Conservation (phyloP, 2,113 vertebrate genomes). For the Oreochromis niloticus region DNA sequence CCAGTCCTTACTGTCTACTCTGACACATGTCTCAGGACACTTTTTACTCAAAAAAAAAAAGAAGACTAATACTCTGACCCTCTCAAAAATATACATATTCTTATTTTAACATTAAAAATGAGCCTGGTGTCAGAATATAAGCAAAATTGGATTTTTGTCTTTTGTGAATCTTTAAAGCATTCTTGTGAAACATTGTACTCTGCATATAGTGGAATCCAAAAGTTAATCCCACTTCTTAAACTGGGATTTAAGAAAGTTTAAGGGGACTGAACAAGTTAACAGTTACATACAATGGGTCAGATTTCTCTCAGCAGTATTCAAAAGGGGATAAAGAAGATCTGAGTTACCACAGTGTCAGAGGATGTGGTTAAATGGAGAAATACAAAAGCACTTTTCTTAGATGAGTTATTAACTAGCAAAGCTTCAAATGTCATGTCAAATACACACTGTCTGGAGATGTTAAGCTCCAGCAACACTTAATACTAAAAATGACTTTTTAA, state of each 20-base stretch:
- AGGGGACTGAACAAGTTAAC: not conserved
- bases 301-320: not conserved
- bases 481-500: not conserved
- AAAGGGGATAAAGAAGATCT: not conserved
- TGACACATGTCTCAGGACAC: not conserved
- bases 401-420: not conserved
- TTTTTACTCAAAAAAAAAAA: not conserved
- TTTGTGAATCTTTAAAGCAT: not conserved
- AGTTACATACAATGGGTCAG: not conserved
- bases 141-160: not conserved
- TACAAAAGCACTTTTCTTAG: not conserved
- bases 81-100: not conserved
- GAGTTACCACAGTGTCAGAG: not conserved
- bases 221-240: not conserved
- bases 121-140: not conserved
- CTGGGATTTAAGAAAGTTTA: not conserved
- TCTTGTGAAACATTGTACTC: not conserved
- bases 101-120: not conserved
- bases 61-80: not conserved
- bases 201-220: not conserved
- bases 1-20: not conserved
- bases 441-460: no score
- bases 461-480: not conserved
- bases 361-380: not conserved
- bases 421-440: not conserved